Conservation (phyloP, 2,888 invertebrate genomes). For the Aricia artaxerxes region DNA sequence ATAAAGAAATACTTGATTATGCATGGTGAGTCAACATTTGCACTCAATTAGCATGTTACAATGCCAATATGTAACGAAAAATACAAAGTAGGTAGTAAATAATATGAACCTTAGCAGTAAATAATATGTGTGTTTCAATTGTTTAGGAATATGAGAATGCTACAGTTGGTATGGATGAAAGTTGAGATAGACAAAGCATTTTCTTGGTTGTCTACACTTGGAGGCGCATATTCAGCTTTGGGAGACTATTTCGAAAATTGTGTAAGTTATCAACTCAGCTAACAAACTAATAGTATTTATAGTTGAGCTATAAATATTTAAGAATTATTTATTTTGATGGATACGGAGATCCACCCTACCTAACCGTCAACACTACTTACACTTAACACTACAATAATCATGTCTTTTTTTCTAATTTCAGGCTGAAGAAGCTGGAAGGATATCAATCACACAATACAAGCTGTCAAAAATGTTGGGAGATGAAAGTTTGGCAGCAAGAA, state of each 20-base stretch:
- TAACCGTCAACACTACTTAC: no score
- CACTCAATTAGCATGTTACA: not conserved
- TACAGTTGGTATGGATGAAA: constrained; percentile 77
- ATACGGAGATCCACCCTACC: no score
- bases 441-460: constrained; percentile 90
- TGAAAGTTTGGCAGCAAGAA: constrained; percentile 88
- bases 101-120: no score
- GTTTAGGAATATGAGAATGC: constrained; percentile 70
- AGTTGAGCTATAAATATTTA: no score
- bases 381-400: not conserved
- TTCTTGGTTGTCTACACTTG: constrained; percentile 97
- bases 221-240: constrained; percentile 97
- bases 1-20: constrained; percentile 84
- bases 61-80: not conserved
- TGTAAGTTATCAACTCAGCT: constrained; percentile 75
- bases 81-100: not conserved
- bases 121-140: constrained; percentile 35
- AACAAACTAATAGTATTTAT: not conserved
- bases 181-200: constrained; percentile 91
- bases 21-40: constrained; percentile 79
- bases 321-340: no score
- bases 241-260: constrained; percentile 92
- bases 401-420: constrained; percentile 54
- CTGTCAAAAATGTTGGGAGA: constrained; percentile 91
- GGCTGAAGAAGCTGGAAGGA: constrained; percentile 94